Conservation (phyloP, 2,888 invertebrate genomes). For the Idaea aversata region DNA sequence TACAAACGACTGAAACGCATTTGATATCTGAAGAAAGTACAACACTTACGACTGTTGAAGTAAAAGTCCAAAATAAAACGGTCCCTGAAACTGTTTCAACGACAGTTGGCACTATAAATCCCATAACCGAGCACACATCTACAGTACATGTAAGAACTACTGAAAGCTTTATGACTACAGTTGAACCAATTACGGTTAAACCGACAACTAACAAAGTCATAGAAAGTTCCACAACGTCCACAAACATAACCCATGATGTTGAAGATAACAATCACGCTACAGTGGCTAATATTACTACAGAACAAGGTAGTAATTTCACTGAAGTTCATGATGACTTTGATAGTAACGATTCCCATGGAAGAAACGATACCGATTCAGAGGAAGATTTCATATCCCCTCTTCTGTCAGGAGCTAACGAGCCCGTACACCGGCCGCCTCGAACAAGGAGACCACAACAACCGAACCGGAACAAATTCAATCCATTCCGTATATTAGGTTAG, state of each 20-base stretch:
- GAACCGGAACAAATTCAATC: constrained; percentile 70
- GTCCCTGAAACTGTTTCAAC: not conserved
- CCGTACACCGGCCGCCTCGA: constrained; percentile 62
- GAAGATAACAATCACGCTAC: constrained; percentile 14
- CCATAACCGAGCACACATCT: constrained; percentile 8
- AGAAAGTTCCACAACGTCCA: not conserved
- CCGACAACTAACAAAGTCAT: not conserved
- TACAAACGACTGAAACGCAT: constrained; percentile 21
- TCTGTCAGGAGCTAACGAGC: constrained; percentile 69
- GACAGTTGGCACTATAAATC: constrained; percentile 14
- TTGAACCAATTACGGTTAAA: not conserved
- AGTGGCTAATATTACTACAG: constrained; percentile 3
- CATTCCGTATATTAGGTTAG: constrained; percentile 75
- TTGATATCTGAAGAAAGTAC: constrained; percentile 21
- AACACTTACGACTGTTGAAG: constrained; percentile 4
- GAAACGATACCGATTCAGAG: constrained; percentile 38
- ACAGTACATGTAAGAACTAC: not conserved
- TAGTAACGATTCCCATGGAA: constrained; percentile 34
- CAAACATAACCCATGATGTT: not conserved
- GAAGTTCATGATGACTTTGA: constrained; percentile 32
- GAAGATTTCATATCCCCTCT: constrained; percentile 68
- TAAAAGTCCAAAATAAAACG: constrained; percentile 6
- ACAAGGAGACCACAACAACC: constrained; percentile 64
- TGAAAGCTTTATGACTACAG: not conserved
- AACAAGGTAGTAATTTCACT: constrained; percentile 17